phyloP scores from a whole-genome alignment of 2,113 vertebrate genomes.

The Muntiacus muntjak region DNA sequence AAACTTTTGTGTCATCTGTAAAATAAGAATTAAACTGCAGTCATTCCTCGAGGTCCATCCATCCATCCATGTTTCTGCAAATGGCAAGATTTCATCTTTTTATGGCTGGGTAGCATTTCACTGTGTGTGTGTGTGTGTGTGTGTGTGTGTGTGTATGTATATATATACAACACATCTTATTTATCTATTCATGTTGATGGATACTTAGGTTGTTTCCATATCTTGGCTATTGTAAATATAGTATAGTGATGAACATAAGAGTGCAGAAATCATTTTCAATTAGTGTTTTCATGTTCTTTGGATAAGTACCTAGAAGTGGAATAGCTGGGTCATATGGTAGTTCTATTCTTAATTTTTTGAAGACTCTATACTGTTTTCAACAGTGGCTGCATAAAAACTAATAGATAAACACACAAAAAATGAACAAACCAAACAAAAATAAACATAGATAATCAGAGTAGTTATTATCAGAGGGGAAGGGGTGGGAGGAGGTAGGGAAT shows the following conservation, averaged over 20 bases:
- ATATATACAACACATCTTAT: background rate
- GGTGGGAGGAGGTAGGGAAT: background rate
- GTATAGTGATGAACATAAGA: background rate
- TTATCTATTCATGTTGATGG: background rate
- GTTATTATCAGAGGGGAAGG: background rate
- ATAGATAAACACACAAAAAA: background rate
- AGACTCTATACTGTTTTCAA: background rate
- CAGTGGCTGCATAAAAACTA: background rate
- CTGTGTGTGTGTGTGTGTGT: background rate
- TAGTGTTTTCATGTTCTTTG: background rate
- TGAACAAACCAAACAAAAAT: background rate
- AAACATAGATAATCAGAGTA: background rate
- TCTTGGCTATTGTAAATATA: background rate
- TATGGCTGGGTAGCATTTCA: background rate
- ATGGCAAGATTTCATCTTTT: background rate
- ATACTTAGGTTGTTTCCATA: background rate
- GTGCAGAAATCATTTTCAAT: background rate
- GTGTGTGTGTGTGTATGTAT: rapidly evolving
- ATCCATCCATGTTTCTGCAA: background rate
- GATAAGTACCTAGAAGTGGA: background rate
- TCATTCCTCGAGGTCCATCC: background rate
- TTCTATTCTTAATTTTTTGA: background rate
- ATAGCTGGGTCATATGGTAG: background rate
- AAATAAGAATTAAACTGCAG: background rate
- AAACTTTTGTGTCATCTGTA: background rate